Base-by-base conservation (phyloP, 2,888 invertebrate species). In the Cylloceria caligata region DNA sequence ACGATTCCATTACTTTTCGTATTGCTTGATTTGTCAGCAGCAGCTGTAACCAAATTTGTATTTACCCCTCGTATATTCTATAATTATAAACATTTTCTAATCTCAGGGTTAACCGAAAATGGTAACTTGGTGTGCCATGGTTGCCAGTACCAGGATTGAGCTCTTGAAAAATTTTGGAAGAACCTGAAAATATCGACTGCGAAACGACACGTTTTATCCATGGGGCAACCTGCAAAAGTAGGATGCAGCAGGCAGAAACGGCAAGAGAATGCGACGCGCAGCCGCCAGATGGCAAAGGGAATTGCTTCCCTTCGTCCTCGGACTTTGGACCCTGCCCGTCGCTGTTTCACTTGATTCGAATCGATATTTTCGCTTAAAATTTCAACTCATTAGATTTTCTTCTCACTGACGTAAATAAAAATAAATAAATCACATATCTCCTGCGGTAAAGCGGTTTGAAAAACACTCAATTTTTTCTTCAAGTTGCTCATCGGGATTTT, bases 251-350 rank as follows among this genome's bases (percentile, higher is more conserved):
- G 83, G 73, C 72, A 68, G 47, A 83, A 86, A 86, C 84, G 88
- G 82, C 57, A 86, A 86, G 87, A 86, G 88, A 88, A 90, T 92
- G 85, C 90, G 83, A 79, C 80, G 77, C 76, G 76, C 84, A 86
- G 88, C 92, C 92, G 88, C 91, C 88, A 92, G 92, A 92, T 92
- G 92, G 92, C 92, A 90, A 91, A 88, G 87, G 86, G 88, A 88
- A 89, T 88, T 83, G 88, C 89, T 89, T 89, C 89, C 60, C 45
- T 77, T 75, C 60, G 24, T 67, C 74, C 78, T 55, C 39, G 60
- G 67, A 67, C 85, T 83, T 75, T 21, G 36, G 19, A 72, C 34
- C 55, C 84, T 76, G 65, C 78, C 80, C n/a, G 42, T 16, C 49
- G 24, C 5, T 65, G 36, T 74, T 81, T 67, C 74, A n/a, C 47